These are phyloP conservation scores for Balearica regulorum DNA, from an alignment of 2,797 vertebrate species.

Conservation along the genomic window DNA sequence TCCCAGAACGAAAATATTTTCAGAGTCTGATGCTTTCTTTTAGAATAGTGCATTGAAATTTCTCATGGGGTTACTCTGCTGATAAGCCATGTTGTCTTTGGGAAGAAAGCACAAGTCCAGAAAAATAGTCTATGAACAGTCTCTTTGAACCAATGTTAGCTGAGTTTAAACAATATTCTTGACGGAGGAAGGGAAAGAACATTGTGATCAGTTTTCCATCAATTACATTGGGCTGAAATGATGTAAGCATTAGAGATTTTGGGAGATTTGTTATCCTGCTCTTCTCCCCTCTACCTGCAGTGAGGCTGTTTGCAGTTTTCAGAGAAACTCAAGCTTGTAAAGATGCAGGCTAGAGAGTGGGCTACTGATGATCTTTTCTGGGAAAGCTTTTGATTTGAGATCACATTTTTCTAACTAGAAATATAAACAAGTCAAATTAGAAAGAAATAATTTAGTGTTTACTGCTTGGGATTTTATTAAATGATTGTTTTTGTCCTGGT, in stretches of 20 bases:
- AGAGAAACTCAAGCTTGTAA: not conserved
- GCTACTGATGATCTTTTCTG: not conserved
- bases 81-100: not conserved
- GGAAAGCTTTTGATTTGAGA: not conserved
- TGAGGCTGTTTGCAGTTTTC: not conserved
- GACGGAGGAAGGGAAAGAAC: not conserved
- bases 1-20: conserved; percentile 30
- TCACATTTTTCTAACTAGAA: not conserved
- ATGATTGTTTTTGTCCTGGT: not conserved
- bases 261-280: not conserved
- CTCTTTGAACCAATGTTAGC: not conserved
- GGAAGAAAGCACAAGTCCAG: not conserved
- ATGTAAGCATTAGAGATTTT: not conserved
- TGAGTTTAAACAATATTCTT: not conserved
- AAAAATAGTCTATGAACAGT: not conserved
- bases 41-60: not conserved
- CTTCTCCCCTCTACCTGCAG: not conserved
- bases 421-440: not conserved
- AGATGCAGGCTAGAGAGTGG: not conserved
- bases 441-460: not conserved
- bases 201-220: not conserved
- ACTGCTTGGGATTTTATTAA: not conserved
- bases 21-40: not conserved
- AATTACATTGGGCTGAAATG: not conserved
- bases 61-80: not conserved